Evolutionary conservation across 2,797 vertebrate species (phyloP).

Genomic region (Falco berigora): DNA sequence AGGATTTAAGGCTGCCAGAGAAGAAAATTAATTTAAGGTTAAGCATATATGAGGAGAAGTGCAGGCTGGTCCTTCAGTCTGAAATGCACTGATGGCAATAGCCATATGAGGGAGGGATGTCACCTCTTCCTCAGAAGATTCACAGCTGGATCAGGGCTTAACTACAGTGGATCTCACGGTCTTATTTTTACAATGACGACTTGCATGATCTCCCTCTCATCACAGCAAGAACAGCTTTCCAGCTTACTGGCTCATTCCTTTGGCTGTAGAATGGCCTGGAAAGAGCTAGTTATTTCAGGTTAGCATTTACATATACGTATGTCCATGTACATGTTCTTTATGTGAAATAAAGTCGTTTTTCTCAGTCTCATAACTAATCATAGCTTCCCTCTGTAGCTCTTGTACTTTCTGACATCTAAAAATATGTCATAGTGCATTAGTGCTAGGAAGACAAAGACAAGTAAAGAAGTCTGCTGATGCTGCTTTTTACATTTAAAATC

Average conservation of each 20-base stretch:
- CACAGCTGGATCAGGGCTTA: not conserved
- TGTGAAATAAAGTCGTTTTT: not conserved
- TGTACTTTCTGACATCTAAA: constrained; percentile 4
- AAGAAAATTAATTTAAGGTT: not conserved
- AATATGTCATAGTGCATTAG: constrained; percentile 3
- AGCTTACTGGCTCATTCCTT: not conserved
- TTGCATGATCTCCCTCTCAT: not conserved
- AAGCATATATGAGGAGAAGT: not conserved
- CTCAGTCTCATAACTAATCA: not conserved
- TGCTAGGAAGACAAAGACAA: constrained; percentile 28
- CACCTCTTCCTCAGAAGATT: not conserved
- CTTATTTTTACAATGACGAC: not conserved
- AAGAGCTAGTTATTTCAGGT: not conserved
- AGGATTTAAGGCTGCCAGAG: not conserved
- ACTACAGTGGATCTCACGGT: not conserved
- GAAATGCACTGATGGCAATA: not conserved
- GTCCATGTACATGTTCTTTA: not conserved
- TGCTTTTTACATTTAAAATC: constrained; percentile 23
- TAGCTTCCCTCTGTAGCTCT: not conserved
- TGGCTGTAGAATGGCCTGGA: not conserved
- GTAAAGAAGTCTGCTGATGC: constrained; percentile 21
- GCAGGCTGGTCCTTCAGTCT: not conserved
- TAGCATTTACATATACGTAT: not conserved
- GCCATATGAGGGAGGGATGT: not conserved
- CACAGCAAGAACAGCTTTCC: not conserved